These are phyloP conservation scores for Dusona sp. DNA, from an alignment of 2,888 invertebrate genomes.

Conservation along the genomic window DNA sequence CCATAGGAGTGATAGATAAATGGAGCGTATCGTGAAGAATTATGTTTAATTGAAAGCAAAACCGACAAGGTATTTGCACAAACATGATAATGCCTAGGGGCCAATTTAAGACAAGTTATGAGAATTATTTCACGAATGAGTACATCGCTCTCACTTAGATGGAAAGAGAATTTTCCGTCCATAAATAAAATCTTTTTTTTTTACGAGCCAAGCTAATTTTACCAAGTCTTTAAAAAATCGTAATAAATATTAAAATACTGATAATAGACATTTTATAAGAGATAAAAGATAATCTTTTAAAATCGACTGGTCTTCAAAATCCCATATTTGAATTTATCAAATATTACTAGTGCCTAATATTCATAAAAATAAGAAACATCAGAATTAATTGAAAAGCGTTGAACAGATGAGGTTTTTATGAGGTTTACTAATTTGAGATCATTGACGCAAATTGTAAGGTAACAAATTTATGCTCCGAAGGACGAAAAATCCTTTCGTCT, in stretches of 20 bases:
- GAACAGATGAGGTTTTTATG: not conserved
- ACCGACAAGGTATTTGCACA: not conserved
- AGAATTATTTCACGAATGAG: not conserved
- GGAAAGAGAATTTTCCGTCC: not conserved
- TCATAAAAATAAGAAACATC: not conserved
- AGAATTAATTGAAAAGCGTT: not conserved
- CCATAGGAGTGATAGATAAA: not conserved
- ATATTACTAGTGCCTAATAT: not conserved
- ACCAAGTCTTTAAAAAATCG: not conserved
- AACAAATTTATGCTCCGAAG: not conserved
- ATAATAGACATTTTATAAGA: not conserved
- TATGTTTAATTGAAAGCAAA: constrained; percentile 14
- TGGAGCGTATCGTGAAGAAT: constrained; percentile 13
- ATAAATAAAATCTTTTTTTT: not conserved
- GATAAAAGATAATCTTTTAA: not conserved
- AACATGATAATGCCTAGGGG: not conserved
- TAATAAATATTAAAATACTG: not conserved
- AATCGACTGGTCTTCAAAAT: not conserved
- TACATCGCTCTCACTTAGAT: not conserved
- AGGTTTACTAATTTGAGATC: not conserved
- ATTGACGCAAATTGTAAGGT: not conserved
- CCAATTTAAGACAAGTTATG: not conserved
- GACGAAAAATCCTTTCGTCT: not conserved
- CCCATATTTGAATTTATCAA: too few relatives aligned
- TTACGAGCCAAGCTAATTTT: not conserved